Conservation (phyloP, 2,888 invertebrate genomes). For the Graphium colonna region DNA sequence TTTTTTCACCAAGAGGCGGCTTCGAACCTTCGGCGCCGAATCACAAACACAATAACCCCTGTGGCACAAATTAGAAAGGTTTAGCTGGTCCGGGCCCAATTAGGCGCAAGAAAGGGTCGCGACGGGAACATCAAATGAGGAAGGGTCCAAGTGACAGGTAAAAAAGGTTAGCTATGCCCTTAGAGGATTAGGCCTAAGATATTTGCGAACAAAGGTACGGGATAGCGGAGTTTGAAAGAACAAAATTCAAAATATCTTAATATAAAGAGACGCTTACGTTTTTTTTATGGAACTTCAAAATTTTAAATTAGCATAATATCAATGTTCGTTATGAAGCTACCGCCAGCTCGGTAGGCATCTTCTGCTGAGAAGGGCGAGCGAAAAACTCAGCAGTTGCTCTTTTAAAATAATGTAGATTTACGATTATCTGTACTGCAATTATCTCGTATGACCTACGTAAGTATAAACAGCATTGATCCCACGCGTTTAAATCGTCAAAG, state of each 20-base stretch:
- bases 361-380: too few relatives aligned
- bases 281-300: too few relatives aligned
- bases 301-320: neutral
- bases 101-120: constrained; percentile 23
- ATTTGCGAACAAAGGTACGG: constrained; percentile 21
- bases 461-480: too few relatives aligned
- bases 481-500: too few relatives aligned
- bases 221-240: neutral
- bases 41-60: constrained; percentile 24
- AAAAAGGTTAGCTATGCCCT: constrained; percentile 20
- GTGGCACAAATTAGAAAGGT: constrained; percentile 24
- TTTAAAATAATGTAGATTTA: too few relatives aligned
- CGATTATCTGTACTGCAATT: too few relatives aligned
- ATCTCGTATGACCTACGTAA: too few relatives aligned
- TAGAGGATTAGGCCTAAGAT: constrained; percentile 15
- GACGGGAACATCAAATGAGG: constrained; percentile 24
- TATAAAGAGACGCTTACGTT: too few relatives aligned
- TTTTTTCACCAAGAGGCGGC: constrained; percentile 21
- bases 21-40: constrained; percentile 23
- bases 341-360: too few relatives aligned
- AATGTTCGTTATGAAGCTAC: too few relatives aligned
- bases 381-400: too few relatives aligned
- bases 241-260: too few relatives aligned
- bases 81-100: constrained; percentile 20
- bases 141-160: constrained; percentile 21